Percentiles rank a stretch among this genome's conserved stretches.
Conservation (phyloP, 2,888 invertebrate species). For the Calliphora vomitoria region DNA sequence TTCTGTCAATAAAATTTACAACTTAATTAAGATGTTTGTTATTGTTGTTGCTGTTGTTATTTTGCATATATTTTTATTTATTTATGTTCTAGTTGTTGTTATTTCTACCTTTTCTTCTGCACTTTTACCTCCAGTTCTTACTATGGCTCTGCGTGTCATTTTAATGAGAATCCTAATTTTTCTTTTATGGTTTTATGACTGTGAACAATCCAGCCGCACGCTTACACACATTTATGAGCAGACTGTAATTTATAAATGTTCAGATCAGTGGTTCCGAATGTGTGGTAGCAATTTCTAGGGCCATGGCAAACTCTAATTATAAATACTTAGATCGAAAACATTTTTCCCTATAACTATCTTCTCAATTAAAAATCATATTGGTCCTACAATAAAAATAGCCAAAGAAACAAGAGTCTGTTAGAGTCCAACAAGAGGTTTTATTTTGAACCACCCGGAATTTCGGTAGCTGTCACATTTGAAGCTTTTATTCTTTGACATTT, state of each 20-base stretch:
- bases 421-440: too few relatives aligned
- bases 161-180: background rate
- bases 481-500: too few relatives aligned
- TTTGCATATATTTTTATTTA: background rate
- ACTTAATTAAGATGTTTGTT: constrained; percentile 70
- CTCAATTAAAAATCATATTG: too few relatives aligned
- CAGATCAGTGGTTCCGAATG: background rate
- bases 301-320: too few relatives aligned
- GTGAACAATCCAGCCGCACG: constrained; percentile 1
- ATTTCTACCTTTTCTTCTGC: background rate
- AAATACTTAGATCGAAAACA: too few relatives aligned
- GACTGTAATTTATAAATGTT: constrained; percentile 10
- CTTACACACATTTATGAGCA: background rate
- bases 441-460: too few relatives aligned
- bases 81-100: background rate
- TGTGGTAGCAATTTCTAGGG: background rate
- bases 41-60: constrained; percentile 20
- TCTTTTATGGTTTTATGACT: constrained; percentile 12
- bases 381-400: too few relatives aligned
- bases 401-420: too few relatives aligned
- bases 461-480: too few relatives aligned
- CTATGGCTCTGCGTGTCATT: background rate
- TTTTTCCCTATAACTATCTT: too few relatives aligned
- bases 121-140: too few relatives aligned
- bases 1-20: constrained; percentile 69